Evolutionary conservation across 2,113 vertebrate genomes (phyloP).

Genomic region (Callocephalon fimbriatum): DNA sequence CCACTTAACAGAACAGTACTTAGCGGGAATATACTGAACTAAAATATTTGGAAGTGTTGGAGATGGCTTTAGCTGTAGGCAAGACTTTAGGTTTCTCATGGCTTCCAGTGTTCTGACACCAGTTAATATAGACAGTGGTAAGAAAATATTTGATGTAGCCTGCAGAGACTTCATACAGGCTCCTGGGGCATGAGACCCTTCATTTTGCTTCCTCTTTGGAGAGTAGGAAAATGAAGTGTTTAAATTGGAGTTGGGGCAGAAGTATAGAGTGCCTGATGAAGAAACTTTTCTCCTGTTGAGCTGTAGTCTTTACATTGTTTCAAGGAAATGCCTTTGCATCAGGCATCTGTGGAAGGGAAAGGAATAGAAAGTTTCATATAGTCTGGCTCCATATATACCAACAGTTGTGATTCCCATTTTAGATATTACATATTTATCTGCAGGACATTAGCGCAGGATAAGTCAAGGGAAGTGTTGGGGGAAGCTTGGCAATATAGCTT

Average conservation of each 20-base stretch:
- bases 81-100: neutral
- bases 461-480: neutral
- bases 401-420: neutral
- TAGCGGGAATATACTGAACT: neutral
- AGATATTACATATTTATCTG: neutral
- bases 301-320: neutral
- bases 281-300: neutral
- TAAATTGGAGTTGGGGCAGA: neutral
- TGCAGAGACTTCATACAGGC: neutral
- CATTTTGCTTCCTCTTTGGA: neutral
- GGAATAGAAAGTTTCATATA: neutral
- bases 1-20: neutral
- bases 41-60: neutral
- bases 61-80: neutral
- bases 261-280: neutral
- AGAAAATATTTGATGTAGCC: neutral
- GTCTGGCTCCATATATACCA: accelerated
- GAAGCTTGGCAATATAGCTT: neutral
- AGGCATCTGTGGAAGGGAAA: neutral
- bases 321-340: neutral
- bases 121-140: neutral
- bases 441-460: neutral
- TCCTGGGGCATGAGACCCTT: neutral
- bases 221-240: neutral
- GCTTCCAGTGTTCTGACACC: neutral